Conservation (phyloP, 2,113 vertebrate species). For the Atrichornis clamosus region DNA sequence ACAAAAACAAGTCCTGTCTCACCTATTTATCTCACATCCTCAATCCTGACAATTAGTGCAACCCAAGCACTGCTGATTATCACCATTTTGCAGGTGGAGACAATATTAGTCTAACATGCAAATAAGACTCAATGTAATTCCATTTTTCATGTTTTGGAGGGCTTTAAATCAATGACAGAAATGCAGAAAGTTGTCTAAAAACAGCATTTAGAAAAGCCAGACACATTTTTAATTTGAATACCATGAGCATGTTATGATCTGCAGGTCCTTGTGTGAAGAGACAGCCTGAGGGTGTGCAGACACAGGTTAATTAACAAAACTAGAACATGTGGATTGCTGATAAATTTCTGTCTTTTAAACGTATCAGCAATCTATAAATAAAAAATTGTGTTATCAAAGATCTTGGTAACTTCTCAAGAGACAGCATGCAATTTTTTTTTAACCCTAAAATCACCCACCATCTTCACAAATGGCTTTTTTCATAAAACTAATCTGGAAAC, state of each 20-base stretch:
- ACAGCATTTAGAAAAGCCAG: background rate
- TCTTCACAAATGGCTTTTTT: background rate
- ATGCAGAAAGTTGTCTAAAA: background rate
- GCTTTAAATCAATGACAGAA: background rate
- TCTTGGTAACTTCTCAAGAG: background rate
- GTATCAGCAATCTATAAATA: background rate
- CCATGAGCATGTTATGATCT: background rate
- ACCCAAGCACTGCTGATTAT: background rate
- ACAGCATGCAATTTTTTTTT: background rate
- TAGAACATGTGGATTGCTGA: background rate
- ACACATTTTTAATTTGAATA: background rate
- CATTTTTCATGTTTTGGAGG: background rate
- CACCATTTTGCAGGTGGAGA: background rate
- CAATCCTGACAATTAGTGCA: background rate
- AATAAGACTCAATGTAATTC: background rate
- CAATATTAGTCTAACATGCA: background rate
- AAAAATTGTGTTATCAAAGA: background rate
- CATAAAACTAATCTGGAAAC: background rate
- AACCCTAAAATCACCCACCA: background rate
- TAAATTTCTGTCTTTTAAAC: background rate
- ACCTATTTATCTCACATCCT: accelerated
- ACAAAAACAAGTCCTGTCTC: background rate
- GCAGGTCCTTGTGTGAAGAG: background rate
- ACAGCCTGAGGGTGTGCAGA: background rate
- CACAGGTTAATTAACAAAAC: background rate